These are phyloP conservation scores for Periparus ater DNA, from an alignment of 2,797 vertebrate genomes.

Conservation along the genomic window DNA sequence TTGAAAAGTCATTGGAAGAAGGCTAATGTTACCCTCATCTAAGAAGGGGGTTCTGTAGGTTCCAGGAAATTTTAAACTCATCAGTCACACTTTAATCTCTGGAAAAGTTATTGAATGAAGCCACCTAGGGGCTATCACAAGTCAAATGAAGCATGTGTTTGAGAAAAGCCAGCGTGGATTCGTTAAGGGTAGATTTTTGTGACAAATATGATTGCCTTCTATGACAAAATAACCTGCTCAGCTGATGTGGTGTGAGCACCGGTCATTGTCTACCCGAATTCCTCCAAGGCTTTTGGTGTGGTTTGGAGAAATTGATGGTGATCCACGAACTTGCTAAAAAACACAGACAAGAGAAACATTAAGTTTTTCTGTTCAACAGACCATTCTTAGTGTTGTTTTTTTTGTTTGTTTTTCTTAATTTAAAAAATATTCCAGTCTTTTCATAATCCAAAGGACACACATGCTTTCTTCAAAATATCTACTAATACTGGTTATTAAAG, in stretches of 20 bases:
- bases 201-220: background rate
- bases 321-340: background rate
- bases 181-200: background rate
- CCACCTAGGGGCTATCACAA: background rate
- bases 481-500: background rate
- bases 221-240: background rate
- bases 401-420: background rate
- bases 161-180: background rate
- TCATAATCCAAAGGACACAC: background rate
- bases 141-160: fast-evolving
- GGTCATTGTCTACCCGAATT: background rate
- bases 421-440: background rate
- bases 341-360: background rate
- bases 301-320: background rate
- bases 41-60: background rate
- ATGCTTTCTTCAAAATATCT: background rate
- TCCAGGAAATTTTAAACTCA: background rate
- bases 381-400: background rate
- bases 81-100: background rate
- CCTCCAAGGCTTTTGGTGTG: background rate
- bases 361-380: background rate
- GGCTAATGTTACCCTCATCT: background rate
- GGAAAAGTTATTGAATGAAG: background rate
- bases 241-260: background rate
- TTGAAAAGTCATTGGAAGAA: background rate